Base-by-base conservation (phyloP, 2,888 invertebrate species). In the Cheilosia vernalis region DNA sequence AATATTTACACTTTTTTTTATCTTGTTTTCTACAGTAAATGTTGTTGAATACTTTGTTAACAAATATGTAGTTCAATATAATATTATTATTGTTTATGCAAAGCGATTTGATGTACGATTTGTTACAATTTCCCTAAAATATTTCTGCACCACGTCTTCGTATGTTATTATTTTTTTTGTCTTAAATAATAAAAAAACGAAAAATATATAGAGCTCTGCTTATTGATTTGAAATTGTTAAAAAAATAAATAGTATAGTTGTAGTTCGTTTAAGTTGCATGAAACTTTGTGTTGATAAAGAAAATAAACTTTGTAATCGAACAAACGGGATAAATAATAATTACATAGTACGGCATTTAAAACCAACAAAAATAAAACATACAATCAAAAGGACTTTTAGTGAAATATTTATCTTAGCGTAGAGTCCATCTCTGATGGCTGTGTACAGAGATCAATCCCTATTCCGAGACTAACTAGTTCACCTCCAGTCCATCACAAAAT, bases 401-500 rank as follows among this genome's bases (percentile, higher is more conserved):
- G 69, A 64, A 69, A 70, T n/a, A 5, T 2, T 42, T 27, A 51
- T 24, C 37, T 27, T 7, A 19, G 27, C 33, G n/a, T 13, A 30
- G n/a, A n/a, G 33, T 64, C 13, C 30, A 24, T n/a, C 60, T 47
- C 30, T 64, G 70, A 76, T 81, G 85, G 85, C 85, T 85, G 85
- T 63, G 10, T 58, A 56, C 81, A 64, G 7, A 67, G 44, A 63
- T 37, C 17, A 24, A 67, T n/a, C 15, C 33, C 30, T 47, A 15
- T 15, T 27, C 5, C 9, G 4, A 30, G 24, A 27, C 9, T 33
- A 74, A 15, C 9, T 15, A 42, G 61, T 73, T 67, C 63, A 67
- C 33, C 33, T 27, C 9, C 10, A 44, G 67, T 42, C 76, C 85
- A 85, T 85, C 85, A 85, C 85, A 85, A 81, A 82, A 82, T 82